Conservation (phyloP, 2,113 vertebrate species). For the Platichthys stellatus region DNA sequence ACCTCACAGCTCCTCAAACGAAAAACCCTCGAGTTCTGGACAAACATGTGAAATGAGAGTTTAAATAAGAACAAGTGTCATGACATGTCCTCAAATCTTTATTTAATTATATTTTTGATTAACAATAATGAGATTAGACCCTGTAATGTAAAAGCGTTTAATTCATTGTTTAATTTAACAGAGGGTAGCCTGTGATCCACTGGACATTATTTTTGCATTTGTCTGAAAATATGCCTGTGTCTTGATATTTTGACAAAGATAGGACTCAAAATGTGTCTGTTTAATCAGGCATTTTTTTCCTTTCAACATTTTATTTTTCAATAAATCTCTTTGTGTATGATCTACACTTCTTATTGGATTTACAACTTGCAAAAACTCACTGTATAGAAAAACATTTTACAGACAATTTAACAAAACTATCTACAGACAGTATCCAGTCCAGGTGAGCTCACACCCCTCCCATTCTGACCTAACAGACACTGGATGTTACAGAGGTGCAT, state of each 20-base stretch:
- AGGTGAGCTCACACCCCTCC: slow-evolving; percentile 35
- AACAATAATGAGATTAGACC: slow-evolving; percentile 4
- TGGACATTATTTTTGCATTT: background rate
- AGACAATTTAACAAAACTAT: slow-evolving; percentile 43
- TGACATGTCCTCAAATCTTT: background rate
- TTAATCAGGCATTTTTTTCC: slow-evolving; percentile 16
- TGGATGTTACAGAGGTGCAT: slow-evolving; percentile 47
- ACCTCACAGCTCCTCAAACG: background rate
- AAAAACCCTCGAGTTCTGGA: background rate
- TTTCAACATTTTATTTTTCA: slow-evolving; percentile 15
- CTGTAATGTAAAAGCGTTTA: background rate
- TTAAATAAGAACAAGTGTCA: too few relatives aligned
- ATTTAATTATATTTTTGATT: slow-evolving; percentile 7
- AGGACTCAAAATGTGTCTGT: background rate
- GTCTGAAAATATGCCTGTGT: background rate
- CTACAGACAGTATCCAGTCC: slow-evolving; percentile 26
- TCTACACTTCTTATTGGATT: slow-evolving; percentile 24
- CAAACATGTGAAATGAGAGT: background rate
- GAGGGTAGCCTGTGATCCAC: background rate
- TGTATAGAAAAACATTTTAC: slow-evolving; percentile 48
- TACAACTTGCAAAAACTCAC: slow-evolving; percentile 36
- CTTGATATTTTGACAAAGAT: background rate
- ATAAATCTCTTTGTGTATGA: slow-evolving; percentile 19
- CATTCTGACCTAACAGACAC: slow-evolving; percentile 16
- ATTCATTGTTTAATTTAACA: background rate